Conservation (phyloP, 2,888 invertebrate species). For the Synergus laeviventris region DNA sequence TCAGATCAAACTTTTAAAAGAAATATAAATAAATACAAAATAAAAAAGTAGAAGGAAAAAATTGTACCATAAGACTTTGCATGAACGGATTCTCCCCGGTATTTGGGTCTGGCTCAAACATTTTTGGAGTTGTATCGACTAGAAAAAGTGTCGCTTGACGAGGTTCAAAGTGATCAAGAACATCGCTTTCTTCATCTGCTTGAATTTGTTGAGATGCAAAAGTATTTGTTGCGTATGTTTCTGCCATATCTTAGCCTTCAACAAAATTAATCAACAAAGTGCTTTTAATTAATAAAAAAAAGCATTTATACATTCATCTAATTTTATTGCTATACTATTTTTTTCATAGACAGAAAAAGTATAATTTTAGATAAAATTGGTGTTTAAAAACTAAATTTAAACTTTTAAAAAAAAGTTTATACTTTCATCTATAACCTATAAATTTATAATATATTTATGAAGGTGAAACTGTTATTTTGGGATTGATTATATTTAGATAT, state of each 20-base stretch:
- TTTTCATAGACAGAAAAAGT: no score
- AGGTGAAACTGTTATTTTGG: no score
- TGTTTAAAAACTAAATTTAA: no score
- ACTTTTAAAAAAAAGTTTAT: no score
- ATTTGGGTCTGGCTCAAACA: slow-evolving; percentile 39
- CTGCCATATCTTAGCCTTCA: neutral
- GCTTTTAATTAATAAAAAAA: neutral
- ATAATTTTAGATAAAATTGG: no score
- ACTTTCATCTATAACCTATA: no score
- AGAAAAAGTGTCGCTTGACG: slow-evolving; percentile 44
- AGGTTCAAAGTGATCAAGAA: slow-evolving; percentile 15
- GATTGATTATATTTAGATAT: no score
- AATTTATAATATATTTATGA: no score
- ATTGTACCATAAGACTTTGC: slow-evolving; percentile 48
- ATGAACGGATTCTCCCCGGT: slow-evolving; percentile 27
- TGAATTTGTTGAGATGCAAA: neutral
- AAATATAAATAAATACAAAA: slow-evolving; percentile 11
- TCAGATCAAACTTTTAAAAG: slow-evolving; percentile 12
- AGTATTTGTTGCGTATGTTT: neutral
- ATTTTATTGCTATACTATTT: no score
- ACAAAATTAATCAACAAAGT: neutral
- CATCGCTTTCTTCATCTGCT: slow-evolving; percentile 16
- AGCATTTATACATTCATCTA: no score
- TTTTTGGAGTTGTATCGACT: slow-evolving; percentile 45
- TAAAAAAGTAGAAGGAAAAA: neutral